Evolutionary conservation across 2,888 invertebrate species (phyloP), one percentile per base, ranked within the genome.

Genomic region (Esperia sulphurella): DNA sequence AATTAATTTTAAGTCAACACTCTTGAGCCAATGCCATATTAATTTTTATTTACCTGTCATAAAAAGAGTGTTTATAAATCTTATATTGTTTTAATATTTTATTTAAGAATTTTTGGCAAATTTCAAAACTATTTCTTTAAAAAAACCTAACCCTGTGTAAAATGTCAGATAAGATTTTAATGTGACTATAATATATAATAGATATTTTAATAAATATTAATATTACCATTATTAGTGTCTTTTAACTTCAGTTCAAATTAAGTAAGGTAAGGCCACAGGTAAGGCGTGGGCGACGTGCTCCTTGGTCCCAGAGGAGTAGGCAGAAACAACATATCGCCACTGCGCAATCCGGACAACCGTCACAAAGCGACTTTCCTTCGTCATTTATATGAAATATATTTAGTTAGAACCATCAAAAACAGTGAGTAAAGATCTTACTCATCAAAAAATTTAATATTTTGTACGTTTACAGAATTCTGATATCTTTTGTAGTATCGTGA

Each of bases 21-120:
- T 75, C 72, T 30, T 68, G 68, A 69, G 68, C 71, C 73, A 84
- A 83, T 85, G 88, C 88, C 88, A 88, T 88, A 88, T 88, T 88
- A 88, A 70, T 68, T 46, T 72, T 74, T 73, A 68, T 49, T 76
- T 71, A 74, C 62, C 50, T 64, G 58, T 57, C 60, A 54, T 53
- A 55, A 41, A 44, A 57, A 60, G 56, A 45, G 21, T 39, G 52
- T 53, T 58, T 52, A 56, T 53, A 47, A 49, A 50, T 39, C 14
- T 40, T 28, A 48, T 42, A 31, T 39, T 43, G 28, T 43, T 33
- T 21, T 28, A 12, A 33, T 41, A 44, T 40, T 40, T 37, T n/a
- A 37, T 37, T 14, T 39, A 39, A 14, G 14, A 9, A 14, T 4
- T 41, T 10, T 41, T 41, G 30, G 29, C 29, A 38, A 6, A 39